Evolutionary conservation across 30 jellyfish, hydroid and myxozoan species (phyloP).

Genomic region (Chrysaora quinquecirrha): DNA sequence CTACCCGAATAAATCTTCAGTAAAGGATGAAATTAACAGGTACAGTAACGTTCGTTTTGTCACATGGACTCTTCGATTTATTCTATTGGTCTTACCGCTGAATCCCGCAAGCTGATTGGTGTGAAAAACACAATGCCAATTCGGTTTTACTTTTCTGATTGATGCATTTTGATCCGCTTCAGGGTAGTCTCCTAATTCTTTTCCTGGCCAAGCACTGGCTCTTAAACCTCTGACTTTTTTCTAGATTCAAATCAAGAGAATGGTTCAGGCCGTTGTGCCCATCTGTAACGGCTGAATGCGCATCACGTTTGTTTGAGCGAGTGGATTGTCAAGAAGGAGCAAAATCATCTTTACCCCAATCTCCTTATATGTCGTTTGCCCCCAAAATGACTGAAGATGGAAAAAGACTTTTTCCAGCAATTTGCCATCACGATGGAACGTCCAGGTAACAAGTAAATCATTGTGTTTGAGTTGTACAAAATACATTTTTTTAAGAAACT

Average conservation of each 20-base stretch:
- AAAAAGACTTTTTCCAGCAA: slow-evolving; percentile 34
- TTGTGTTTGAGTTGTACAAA: too few relatives aligned
- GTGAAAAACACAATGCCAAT: too few relatives aligned
- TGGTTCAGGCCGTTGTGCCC: slow-evolving; percentile 65
- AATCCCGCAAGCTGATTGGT: too few relatives aligned
- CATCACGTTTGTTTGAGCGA: slow-evolving; percentile 8
- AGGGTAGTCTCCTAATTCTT: too few relatives aligned
- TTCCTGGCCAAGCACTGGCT: too few relatives aligned
- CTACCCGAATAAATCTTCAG: slow-evolving; percentile 29
- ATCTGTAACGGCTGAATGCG: slow-evolving; percentile 41
- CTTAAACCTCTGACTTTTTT: too few relatives aligned
- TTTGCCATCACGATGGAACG: slow-evolving; percentile 52
- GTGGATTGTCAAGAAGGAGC: too few relatives aligned
- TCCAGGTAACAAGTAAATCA: slow-evolving; percentile 54
- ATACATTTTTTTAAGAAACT: too few relatives aligned
- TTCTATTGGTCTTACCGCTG: too few relatives aligned
- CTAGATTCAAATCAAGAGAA: slow-evolving; percentile 49
- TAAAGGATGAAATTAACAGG: slow-evolving; percentile 48
- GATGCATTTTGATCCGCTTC: too few relatives aligned
- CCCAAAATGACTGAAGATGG: slow-evolving; percentile 26
- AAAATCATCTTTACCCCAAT: slow-evolving; percentile 1
- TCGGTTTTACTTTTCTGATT: too few relatives aligned
- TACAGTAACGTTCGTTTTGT: not conserved
- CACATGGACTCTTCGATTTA: too few relatives aligned
- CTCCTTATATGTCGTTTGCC: slow-evolving; percentile 68